Evolutionary conservation across 2,797 vertebrate genomes (phyloP).

Genomic region (Crocidura indochinensis): DNA sequence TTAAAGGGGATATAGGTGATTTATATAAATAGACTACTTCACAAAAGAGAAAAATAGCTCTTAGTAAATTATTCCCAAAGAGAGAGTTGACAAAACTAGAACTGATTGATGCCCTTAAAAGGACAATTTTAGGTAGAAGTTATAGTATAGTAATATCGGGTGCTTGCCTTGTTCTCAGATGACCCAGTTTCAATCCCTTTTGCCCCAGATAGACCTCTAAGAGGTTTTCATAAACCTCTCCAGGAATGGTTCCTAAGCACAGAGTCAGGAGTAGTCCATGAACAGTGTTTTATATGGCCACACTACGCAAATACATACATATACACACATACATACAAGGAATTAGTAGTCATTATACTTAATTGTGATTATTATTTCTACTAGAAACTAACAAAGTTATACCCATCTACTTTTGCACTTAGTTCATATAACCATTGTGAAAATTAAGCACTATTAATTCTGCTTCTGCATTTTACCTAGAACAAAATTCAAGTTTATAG

Average conservation of each 20-base stretch:
- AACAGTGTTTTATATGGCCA: too few species aligned
- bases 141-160: too few species aligned
- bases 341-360: background rate
- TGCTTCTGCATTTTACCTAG: conserved; percentile 14
- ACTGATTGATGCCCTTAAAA: background rate
- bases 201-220: too few species aligned
- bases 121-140: background rate
- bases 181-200: too few species aligned
- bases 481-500: background rate
- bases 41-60: background rate
- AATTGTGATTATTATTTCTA: background rate
- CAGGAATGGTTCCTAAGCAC: too few species aligned
- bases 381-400: background rate
- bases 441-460: background rate
- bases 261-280: too few species aligned
- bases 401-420: background rate
- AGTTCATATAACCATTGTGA: background rate
- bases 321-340: too few species aligned
- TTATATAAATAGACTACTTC: background rate
- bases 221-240: too few species aligned
- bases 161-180: too few species aligned
- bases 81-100: background rate
- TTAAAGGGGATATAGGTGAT: background rate
- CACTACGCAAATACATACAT: too few species aligned
- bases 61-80: background rate